Conservation (phyloP, 2,888 invertebrate species). For the Malachius bipustulatus region DNA sequence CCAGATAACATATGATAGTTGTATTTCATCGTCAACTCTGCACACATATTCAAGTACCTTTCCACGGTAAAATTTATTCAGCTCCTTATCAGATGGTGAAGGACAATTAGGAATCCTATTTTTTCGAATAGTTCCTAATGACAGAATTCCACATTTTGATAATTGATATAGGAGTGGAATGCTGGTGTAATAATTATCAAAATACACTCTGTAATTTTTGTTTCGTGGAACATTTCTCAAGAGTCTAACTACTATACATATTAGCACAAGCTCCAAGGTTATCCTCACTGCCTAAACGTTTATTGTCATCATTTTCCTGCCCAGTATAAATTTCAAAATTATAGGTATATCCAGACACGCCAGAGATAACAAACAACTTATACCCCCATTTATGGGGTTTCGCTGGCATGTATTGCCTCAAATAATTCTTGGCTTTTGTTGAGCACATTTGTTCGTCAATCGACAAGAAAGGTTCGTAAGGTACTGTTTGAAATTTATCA, state of each 20-base stretch:
- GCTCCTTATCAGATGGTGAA: slow-evolving; percentile 23
- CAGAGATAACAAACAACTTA: slow-evolving; percentile 24
- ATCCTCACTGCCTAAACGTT: slow-evolving; percentile 20
- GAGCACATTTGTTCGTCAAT: background rate
- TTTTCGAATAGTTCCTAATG: slow-evolving; percentile 26
- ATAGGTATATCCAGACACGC: slow-evolving; percentile 24
- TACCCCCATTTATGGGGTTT: slow-evolving; percentile 32
- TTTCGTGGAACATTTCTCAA: slow-evolving; percentile 23
- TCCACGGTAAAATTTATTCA: slow-evolving; percentile 22
- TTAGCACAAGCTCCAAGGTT: slow-evolving; percentile 27
- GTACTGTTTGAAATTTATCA: background rate
- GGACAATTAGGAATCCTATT: slow-evolving; percentile 27
- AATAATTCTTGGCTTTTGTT: background rate
- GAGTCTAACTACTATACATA: slow-evolving; percentile 28
- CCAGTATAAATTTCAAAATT: slow-evolving; percentile 28
- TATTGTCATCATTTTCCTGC: slow-evolving; percentile 19
- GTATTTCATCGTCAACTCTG: slow-evolving; percentile 17
- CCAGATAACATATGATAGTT: slow-evolving; percentile 19
- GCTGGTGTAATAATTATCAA: slow-evolving; percentile 28
- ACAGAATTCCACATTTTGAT: slow-evolving; percentile 23
- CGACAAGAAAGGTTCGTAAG: background rate
- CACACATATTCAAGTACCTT: slow-evolving; percentile 21
- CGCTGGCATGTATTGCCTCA: slow-evolving; percentile 19
- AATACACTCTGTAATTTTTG: slow-evolving; percentile 27
- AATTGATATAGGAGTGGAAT: slow-evolving; percentile 22